Evolutionary conservation across 35 echinoderm and acorn worm genomes (phyloP).

Genomic region (Chiridota heheva): DNA sequence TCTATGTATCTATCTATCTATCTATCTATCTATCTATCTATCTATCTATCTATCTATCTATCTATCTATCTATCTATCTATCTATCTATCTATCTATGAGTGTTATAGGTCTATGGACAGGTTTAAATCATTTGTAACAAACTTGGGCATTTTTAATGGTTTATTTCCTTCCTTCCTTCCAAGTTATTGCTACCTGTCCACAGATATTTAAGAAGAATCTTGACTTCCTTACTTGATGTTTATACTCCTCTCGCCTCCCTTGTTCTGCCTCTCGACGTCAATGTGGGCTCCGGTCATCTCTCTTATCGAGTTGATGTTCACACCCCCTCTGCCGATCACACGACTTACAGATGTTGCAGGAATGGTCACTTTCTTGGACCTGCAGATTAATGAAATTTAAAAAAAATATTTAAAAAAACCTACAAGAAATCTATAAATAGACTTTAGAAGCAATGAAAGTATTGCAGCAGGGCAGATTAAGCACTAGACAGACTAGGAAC

Average conservation of each 20-base stretch:
- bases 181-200: background rate
- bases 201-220: background rate
- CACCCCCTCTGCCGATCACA: constrained; percentile 92
- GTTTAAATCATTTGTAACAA: background rate
- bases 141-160: background rate
- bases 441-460: too few species aligned
- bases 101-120: too few species aligned
- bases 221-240: constrained; percentile 94
- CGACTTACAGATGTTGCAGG: constrained; percentile 88
- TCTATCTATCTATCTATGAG: too few species aligned
- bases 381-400: constrained; percentile 9
- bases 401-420: constrained; percentile 3
- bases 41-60: too few species aligned
- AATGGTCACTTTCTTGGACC: constrained; percentile 97
- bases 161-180: background rate
- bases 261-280: constrained; percentile 95
- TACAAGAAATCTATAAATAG: too few species aligned
- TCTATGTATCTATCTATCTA: too few species aligned
- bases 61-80: too few species aligned
- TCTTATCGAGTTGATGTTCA: constrained; percentile 98
- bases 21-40: too few species aligned
- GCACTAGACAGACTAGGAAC: too few species aligned
- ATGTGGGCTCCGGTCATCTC: constrained; percentile 96
- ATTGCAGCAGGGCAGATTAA: too few species aligned
- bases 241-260: constrained; percentile 94